Evolutionary conservation across 2,113 vertebrate species (phyloP), one percentile per base, ranked within the genome.

Genomic region (Cercocebus atys): DNA sequence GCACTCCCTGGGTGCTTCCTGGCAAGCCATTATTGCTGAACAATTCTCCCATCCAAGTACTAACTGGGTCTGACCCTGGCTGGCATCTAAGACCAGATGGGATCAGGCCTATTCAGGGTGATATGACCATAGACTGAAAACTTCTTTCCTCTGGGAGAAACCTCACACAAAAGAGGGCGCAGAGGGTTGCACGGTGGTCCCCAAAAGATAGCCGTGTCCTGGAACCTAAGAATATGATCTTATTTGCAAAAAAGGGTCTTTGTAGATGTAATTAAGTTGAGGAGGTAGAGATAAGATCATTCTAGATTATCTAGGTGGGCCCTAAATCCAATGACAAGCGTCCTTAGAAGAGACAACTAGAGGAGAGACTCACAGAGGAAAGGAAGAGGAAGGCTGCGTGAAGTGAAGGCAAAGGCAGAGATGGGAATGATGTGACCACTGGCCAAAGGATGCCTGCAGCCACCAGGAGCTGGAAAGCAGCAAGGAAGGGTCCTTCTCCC

Each of bases 381-480:
- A 32, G 5, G 10, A 35, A 5, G 12, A 52, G 40, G 52, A 2
- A 76, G 84, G 22, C 35, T 43, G 1, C 0, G 0, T 5, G 43
- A 13, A 30, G 7, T 1, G 80, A 52, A 40, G 40, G 27, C 0
- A 6, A 32, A 13, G n/a, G n/a, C 23, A 0, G 13, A 25, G 66
- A 12, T 0, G 0, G 20, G 83, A 57, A 7, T 1, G 0, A 2
- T 0, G 0, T 27, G 20, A 57, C 14, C 2, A 1, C 23, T 6
- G 9, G 79, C 68, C n/a, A 6, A 12, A 68, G 35, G 25, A 5
- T 3, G 10, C 90, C 47, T 5, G n/a, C 23, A n/a, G 85, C 38
- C 6, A 4, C 64, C 57, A 0, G 38, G 23, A 38, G 68, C 92
- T 16, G 61, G 10, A 64, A 64, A 8, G 32, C 8, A 47, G 45